Conservation (phyloP, 2,113 vertebrate species). For the Sinocyclocheilus rhinocerous region DNA sequence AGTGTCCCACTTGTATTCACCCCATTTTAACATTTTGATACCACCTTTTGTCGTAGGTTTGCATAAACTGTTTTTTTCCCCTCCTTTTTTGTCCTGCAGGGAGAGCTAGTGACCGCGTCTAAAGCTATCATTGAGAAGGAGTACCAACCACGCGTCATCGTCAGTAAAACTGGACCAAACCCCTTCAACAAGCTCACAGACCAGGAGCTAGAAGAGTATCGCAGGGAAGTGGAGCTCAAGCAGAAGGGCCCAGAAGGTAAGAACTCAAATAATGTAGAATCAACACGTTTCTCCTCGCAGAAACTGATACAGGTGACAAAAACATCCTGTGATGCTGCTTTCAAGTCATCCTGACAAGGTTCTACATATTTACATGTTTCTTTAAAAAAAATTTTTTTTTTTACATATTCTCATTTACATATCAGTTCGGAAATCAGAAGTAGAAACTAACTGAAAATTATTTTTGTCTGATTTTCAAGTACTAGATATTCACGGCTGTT, state of each 20-base stretch:
- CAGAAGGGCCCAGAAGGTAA: slow-evolving; percentile 91
- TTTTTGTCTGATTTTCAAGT: too few species aligned
- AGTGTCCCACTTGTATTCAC: not conserved
- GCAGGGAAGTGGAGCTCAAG: slow-evolving; percentile 91
- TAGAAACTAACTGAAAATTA: too few species aligned
- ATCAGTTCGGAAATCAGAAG: too few species aligned
- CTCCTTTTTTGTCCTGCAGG: slow-evolving; percentile 72
- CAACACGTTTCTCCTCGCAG: not conserved
- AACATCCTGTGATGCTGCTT: not conserved
- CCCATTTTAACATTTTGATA: not conserved
- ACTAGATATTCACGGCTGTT: too few species aligned
- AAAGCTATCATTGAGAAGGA: slow-evolving; percentile 99
- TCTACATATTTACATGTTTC: not conserved
- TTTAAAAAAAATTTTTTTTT: too few species aligned
- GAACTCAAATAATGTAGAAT: not conserved
- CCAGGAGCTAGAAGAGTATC: slow-evolving; percentile 92
- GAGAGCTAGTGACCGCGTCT: slow-evolving; percentile 94
- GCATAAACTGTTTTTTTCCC: not conserved
- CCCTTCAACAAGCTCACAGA: slow-evolving; percentile 94
- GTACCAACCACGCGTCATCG: slow-evolving; percentile 91
- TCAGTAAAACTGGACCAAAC: slow-evolving; percentile 94
- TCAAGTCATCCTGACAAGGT: not conserved
- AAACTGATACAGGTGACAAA: not conserved
- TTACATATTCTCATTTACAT: too few species aligned
- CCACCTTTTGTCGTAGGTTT: not conserved